Conservation (phyloP, 2,797 vertebrate species). For the Distichodus sexfasciatus region DNA sequence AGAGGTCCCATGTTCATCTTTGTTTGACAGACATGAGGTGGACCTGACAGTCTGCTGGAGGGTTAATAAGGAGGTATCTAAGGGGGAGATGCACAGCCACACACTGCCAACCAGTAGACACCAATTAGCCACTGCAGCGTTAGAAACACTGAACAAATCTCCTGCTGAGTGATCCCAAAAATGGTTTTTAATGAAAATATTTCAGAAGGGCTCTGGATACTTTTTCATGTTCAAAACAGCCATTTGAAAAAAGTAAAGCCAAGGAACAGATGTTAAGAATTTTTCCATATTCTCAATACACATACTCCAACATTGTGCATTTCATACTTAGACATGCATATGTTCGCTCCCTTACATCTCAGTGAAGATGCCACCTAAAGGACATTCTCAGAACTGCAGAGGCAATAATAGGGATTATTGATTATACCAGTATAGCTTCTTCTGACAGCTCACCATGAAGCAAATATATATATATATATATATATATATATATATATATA, state of each 20-base stretch:
- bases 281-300: not conserved
- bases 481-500: too few species aligned
- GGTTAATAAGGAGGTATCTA: slow-evolving; percentile 18
- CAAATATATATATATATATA: too few species aligned
- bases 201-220: slow-evolving; percentile 1
- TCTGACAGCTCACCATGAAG: slow-evolving; percentile 22
- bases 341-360: not conserved
- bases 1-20: not conserved
- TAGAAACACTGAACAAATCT: not conserved
- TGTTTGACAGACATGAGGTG: not conserved
- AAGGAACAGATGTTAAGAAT: not conserved
- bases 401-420: slow-evolving; percentile 21
- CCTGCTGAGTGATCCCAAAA: not conserved
- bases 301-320: not conserved
- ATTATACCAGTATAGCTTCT: slow-evolving; percentile 35
- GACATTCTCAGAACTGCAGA: not conserved
- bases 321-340: not conserved
- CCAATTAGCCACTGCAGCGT: slow-evolving; percentile 20
- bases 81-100: not conserved
- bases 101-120: not conserved
- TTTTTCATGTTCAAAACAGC: not conserved
- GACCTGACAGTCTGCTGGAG: not conserved
- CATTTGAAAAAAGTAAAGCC: not conserved
- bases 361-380: slow-evolving; percentile 6
- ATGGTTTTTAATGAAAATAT: slow-evolving; percentile 14